These are phyloP conservation scores for Microcaecilia unicolor DNA, from an alignment of 2,797 vertebrate genomes.

Conservation along the genomic window DNA sequence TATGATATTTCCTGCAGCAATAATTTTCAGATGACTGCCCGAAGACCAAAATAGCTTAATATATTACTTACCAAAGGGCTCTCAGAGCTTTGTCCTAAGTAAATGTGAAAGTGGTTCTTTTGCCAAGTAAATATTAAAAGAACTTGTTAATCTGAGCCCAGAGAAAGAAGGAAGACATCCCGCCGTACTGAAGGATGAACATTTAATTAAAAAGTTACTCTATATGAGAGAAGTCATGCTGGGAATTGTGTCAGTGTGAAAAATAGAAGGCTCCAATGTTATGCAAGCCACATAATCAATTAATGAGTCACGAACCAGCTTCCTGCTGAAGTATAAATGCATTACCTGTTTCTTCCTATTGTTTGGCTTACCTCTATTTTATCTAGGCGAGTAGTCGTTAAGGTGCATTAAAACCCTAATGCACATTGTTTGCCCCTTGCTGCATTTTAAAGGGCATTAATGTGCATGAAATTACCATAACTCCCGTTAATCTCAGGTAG, in stretches of 20 bases:
- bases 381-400: too few species aligned
- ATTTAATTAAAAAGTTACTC: slow-evolving; percentile 30
- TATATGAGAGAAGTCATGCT: slow-evolving; percentile 5
- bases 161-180: slow-evolving; percentile 6
- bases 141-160: not conserved
- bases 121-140: not conserved
- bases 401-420: too few species aligned
- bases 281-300: not conserved
- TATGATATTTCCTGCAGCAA: not conserved
- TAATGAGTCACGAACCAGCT: slow-evolving; percentile 22
- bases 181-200: slow-evolving; percentile 11
- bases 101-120: slow-evolving; percentile 10
- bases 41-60: not conserved
- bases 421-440: not conserved
- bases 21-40: slow-evolving; percentile 10
- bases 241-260: slow-evolving; percentile 10
- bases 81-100: not conserved
- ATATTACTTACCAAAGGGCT: not conserved
- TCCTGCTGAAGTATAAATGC: slow-evolving; percentile 9
- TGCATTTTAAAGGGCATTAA: not conserved
- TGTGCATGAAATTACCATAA: too few species aligned
- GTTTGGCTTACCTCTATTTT: not conserved
- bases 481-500: too few species aligned
- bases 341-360: slow-evolving; percentile 16
- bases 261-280: slow-evolving; percentile 1